Conservation (phyloP, 2,113 vertebrate species). For the Ariopsis seemanni region DNA sequence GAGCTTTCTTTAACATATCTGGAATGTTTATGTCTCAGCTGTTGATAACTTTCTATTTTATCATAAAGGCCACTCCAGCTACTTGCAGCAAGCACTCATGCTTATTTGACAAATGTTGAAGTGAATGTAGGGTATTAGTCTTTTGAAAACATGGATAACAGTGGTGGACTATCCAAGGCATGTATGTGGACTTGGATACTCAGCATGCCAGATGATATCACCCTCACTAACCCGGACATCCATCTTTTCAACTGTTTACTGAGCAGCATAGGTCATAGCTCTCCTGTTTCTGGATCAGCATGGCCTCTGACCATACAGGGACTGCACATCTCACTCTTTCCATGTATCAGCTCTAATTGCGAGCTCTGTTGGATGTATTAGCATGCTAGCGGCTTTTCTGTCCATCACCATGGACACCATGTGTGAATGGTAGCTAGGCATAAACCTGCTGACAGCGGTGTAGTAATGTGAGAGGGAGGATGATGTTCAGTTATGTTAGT, state of each 20-base stretch:
- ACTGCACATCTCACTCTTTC: not conserved
- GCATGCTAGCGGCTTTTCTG: constrained; percentile 1
- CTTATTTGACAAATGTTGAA: constrained; percentile 21
- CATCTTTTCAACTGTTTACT: constrained; percentile 1
- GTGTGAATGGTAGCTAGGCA: constrained; percentile 24
- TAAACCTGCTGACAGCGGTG: constrained; percentile 47
- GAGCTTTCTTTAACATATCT: not conserved
- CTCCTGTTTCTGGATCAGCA: constrained; percentile 14
- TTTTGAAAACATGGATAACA: not conserved
- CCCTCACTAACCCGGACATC: not conserved
- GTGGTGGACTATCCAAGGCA: constrained; percentile 7
- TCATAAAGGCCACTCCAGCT: not conserved
- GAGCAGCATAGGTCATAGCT: not conserved
- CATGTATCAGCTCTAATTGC: constrained; percentile 1
- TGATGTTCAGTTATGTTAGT: constrained; percentile 51
- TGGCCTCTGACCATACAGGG: not conserved
- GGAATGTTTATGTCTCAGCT: constrained; percentile 1
- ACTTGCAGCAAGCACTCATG: constrained; percentile 19
- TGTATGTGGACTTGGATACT: not conserved
- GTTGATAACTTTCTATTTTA: constrained; percentile 7
- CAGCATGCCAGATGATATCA: not conserved
- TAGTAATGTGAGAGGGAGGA: constrained; percentile 51
- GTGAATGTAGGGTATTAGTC: constrained; percentile 6
- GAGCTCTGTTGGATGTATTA: not conserved
- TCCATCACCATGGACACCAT: constrained; percentile 19